A percentile compares a stretch with the other conserved stretches of the same genome.
Conservation (phyloP, 37 sponge, comb jelly and placozoan genomes). For the Eunapius fragilis region DNA sequence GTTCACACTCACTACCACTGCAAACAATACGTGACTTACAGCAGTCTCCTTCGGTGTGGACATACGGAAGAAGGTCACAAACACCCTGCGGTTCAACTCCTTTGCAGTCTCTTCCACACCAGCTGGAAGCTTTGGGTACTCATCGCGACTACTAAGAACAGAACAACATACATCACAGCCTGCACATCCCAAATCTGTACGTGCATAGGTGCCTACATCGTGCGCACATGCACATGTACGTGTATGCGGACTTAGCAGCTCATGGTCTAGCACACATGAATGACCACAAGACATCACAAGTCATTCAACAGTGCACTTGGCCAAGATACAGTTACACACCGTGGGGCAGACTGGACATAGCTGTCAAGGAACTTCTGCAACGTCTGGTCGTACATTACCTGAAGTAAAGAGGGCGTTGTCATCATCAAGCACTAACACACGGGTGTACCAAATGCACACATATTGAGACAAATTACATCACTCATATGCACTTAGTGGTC, state of each 20-base stretch:
- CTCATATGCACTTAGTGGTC: no score
- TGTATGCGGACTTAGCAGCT: no score
- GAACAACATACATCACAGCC: background rate
- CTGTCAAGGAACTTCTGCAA: conserved; percentile 71
- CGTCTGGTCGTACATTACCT: conserved; percentile 79
- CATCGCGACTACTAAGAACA: conserved; percentile 18
- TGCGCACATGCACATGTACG: background rate
- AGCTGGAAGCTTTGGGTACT: conserved; percentile 3
- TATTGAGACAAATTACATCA: no score
- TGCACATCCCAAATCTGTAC: no score
- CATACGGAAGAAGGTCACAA: conserved; percentile 71
- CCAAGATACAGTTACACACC: conserved; percentile 54
- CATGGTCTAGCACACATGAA: conserved; percentile 6
- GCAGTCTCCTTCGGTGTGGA: conserved; percentile 75
- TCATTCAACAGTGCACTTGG: background rate
- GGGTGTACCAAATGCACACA: no score
- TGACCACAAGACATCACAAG: background rate
- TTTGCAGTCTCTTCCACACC: conserved; percentile 13
- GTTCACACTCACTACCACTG: no score
- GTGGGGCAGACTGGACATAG: conserved; percentile 65
- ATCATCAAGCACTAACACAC: no score
- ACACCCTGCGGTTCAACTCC: conserved; percentile 67
- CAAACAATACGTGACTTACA: conserved; percentile 27
- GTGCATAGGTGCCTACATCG: no score
- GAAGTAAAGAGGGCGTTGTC: background rate